These are phyloP conservation scores for Meiosimyza platycephala DNA, from an alignment of 2,888 invertebrate species.

Conservation along the genomic window DNA sequence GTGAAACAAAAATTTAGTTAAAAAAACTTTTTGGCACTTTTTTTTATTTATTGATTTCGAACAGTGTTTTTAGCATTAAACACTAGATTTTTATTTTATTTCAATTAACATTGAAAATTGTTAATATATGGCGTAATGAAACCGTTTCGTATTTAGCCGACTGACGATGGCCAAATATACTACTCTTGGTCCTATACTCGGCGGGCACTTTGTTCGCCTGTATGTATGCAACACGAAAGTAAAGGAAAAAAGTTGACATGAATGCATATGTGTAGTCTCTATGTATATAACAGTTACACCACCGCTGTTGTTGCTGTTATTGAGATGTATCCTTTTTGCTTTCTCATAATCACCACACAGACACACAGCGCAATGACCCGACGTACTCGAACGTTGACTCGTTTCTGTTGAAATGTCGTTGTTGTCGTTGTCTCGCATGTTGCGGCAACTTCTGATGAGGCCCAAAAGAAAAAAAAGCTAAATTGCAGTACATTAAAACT, in stretches of 20 bases:
- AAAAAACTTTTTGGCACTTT: slow-evolving; percentile 35
- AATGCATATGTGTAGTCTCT: background rate
- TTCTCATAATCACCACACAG: slow-evolving; percentile 15
- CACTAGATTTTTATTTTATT: background rate
- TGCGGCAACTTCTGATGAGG: slow-evolving; percentile 51
- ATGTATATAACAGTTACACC: slow-evolving; percentile 30
- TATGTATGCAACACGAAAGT: slow-evolving; percentile 11
- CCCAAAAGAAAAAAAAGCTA: background rate
- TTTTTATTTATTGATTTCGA: slow-evolving; percentile 2
- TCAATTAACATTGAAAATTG: background rate
- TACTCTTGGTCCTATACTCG: background rate
- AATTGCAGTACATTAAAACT: background rate
- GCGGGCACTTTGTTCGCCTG: slow-evolving; percentile 14
- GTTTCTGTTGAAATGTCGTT: slow-evolving; percentile 56
- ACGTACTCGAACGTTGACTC: slow-evolving; percentile 63
- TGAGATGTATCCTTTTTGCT: slow-evolving; percentile 30
- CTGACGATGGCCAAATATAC: background rate
- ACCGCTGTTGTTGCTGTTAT: slow-evolving; percentile 13
- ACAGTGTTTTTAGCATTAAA: too few species aligned
- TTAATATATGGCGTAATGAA: background rate
- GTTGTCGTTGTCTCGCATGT: slow-evolving; percentile 34
- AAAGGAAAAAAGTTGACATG: background rate
- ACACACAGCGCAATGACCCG: slow-evolving; percentile 61
- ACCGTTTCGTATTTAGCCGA: background rate
- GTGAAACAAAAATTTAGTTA: slow-evolving; percentile 1